Evolutionary conservation across 2,797 vertebrate genomes (phyloP), one percentile per base, ranked within the genome.

Genomic region (Spea hammondii): DNA sequence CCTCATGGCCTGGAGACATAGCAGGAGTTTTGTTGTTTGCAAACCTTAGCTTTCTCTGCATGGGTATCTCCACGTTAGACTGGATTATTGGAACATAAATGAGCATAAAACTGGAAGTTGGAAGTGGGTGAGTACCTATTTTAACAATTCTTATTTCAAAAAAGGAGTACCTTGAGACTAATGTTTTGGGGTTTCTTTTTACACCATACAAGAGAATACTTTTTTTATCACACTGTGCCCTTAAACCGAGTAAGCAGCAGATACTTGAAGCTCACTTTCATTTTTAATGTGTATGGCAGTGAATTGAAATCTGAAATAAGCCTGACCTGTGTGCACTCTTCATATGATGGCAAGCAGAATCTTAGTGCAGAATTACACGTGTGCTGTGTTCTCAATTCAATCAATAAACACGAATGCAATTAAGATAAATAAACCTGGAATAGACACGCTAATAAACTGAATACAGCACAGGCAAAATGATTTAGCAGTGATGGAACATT

Each of bases 341-440:
- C 83, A 88, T 4, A 86, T 79, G 74, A 9, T 0, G 54, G 49
- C 2, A 64, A 87, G 76, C 64, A 78, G 59, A 77, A 87, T 89
- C 76, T 86, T 89, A 90, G 88, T 91, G 85, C 89, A 91, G 92
- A 94, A 83, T 76, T 80, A 72, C 13, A 89, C 84, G 86, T 87
- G 88, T 86, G 89, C 88, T 91, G 90, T 87, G 69, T 77, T 85
- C 85, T 59, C 67, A 72, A 74, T 2, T 62, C 69, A 89, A 92
- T 93, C 89, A 90, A 91, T 91, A 92, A 92, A 88, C 89, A 92
- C 89, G 78, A 86, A 87, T 85, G 66, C 84, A 87, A 88, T 50
- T 67, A 83, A 76, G 53, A 88, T 84, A 89, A 87, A 88, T 86
- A 89, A 90, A 86, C 86, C 85, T 83, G 85, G 86, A 89, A 80